A percentile compares a stretch with the other conserved stretches of the same genome.
phyloP scores from a whole-genome alignment of 2,888 invertebrate genomes.

The Zhuqinia jingwanae region DNA sequence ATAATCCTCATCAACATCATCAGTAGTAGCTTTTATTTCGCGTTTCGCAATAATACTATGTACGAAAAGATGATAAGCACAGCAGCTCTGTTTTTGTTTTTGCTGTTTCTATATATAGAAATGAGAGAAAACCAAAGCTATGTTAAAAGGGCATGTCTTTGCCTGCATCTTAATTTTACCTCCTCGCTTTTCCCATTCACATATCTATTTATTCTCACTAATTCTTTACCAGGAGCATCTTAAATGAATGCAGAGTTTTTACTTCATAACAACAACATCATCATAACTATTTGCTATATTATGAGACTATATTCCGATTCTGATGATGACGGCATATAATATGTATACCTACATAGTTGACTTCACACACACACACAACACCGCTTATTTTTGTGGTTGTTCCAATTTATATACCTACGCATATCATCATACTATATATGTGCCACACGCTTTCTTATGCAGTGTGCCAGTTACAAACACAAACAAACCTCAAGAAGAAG shows the following conservation, averaged over 20 bases:
- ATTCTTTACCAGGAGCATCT: slow-evolving; percentile 20
- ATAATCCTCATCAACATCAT: background rate
- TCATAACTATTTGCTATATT: slow-evolving; percentile 25
- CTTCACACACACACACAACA: background rate
- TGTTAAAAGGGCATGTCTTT: slow-evolving; percentile 31
- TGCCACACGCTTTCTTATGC: background rate
- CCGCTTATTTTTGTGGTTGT: background rate
- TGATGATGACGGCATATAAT: slow-evolving; percentile 25
- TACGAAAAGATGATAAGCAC: background rate
- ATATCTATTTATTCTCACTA: background rate
- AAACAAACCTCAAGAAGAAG: no score
- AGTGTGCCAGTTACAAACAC: no score
- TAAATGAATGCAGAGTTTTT: slow-evolving; percentile 42
- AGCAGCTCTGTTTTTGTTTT: background rate
- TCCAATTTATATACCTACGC: slow-evolving; percentile 4
- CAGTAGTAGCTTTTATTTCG: background rate
- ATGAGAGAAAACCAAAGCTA: slow-evolving; percentile 23
- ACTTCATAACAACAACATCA: no score
- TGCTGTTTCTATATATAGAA: background rate
- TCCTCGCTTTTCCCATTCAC: background rate
- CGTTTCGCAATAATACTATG: no score
- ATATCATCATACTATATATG: no score
- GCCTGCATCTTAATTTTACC: background rate
- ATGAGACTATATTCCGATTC: slow-evolving; percentile 30
- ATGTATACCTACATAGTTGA: slow-evolving; percentile 23